A percentile compares a stretch with the other conserved stretches of the same genome.
These are phyloP conservation scores for Suricata suricatta DNA, from an alignment of 2,113 vertebrate species.

Conservation along the genomic window DNA sequence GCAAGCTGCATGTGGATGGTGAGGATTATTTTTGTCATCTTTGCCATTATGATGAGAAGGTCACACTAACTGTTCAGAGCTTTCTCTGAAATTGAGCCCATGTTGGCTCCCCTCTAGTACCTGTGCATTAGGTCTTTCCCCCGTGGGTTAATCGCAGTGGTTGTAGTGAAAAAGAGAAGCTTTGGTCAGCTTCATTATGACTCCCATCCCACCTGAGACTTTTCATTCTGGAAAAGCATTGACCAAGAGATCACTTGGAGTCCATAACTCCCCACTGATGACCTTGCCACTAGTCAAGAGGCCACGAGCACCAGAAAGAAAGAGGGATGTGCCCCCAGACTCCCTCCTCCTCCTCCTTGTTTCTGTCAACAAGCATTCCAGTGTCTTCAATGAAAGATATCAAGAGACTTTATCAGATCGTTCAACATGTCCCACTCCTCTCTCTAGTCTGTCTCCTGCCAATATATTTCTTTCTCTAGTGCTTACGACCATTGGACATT, in stretches of 20 bases:
- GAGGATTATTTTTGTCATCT: constrained; percentile 32
- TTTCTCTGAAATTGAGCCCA: constrained; percentile 17
- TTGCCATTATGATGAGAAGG: not conserved
- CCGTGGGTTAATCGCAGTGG: accelerated
- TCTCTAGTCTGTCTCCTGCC: not conserved
- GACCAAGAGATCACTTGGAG: not conserved
- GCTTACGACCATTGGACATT: accelerated
- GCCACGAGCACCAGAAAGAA: not conserved
- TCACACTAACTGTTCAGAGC: constrained; percentile 36
- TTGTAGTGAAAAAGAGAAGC: not conserved
- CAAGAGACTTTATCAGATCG: not conserved
- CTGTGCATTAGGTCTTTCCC: not conserved
- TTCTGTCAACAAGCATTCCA: not conserved
- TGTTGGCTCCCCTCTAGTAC: not conserved
- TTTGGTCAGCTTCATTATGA: not conserved
- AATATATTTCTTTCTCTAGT: too few species aligned
- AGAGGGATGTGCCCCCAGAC: not conserved
- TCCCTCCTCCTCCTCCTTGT: not conserved
- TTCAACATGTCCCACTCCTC: too few species aligned
- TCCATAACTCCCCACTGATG: not conserved
- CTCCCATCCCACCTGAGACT: not conserved
- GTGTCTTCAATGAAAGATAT: not conserved
- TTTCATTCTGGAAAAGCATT: not conserved
- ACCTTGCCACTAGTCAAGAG: not conserved
- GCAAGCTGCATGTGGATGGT: not conserved